Percentiles rank a stretch among this genome's conserved stretches.
Conservation (phyloP, 2,797 vertebrate genomes). For the Artibeus jamaicensis region DNA sequence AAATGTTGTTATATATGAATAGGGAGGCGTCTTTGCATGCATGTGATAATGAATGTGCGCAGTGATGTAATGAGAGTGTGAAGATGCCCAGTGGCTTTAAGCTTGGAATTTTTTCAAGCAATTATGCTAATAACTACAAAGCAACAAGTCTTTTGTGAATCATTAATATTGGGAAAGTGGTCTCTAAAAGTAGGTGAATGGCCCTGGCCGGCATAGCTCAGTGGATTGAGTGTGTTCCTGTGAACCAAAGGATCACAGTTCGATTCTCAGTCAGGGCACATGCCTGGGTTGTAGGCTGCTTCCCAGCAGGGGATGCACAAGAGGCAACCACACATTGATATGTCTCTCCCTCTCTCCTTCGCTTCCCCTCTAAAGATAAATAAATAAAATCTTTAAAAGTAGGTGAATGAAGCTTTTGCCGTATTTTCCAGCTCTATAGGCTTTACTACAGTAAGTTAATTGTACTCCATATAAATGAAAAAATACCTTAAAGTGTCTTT, state of each 20-base stretch:
- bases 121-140: slow-evolving; percentile 8
- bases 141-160: not conserved
- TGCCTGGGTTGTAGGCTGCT: no score
- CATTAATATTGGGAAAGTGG: not conserved
- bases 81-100: not conserved
- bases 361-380: no score
- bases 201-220: not conserved
- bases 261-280: no score
- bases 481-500: not conserved
- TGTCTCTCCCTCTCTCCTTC: no score
- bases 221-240: no score
- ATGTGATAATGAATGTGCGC: not conserved
- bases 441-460: not conserved
- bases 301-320: no score
- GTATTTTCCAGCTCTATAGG: not conserved
- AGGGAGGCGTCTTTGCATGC: not conserved
- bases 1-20: not conserved
- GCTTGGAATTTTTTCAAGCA: slow-evolving; percentile 3
- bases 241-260: no score
- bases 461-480: not conserved
- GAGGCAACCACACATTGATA: no score
- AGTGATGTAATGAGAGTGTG: not conserved
- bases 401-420: not conserved
- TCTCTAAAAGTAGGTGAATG: not conserved
- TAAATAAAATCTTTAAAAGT: not conserved